A percentile compares a stretch with the other conserved stretches of the same genome.
Conservation (phyloP, 2,888 invertebrate genomes). For the Trisateles emortualis region DNA sequence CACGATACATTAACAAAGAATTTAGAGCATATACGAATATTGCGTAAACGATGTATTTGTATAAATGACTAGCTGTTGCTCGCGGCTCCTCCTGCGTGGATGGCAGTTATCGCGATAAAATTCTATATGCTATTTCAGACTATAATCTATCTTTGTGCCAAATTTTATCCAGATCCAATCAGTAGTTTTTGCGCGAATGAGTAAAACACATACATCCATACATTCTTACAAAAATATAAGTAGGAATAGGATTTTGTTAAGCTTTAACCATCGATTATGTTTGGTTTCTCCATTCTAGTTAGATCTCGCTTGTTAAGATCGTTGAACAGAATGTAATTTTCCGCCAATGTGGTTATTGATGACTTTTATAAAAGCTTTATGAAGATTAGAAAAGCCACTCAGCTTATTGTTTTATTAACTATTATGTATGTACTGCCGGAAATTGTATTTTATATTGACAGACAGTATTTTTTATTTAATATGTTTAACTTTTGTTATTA, state of each 20-base stretch:
- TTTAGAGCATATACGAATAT: neutral
- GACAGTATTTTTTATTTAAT: too few species aligned
- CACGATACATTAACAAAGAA: neutral
- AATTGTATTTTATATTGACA: too few species aligned
- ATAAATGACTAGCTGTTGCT: neutral
- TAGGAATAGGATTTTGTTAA: neutral
- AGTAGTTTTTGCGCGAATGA: too few species aligned
- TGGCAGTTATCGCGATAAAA: too few species aligned
- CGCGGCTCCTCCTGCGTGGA: too few species aligned
- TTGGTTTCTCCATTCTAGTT: neutral
- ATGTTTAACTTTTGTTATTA: too few species aligned
- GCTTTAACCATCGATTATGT: neutral
- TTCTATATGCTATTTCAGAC: too few species aligned
- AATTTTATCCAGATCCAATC: too few species aligned
- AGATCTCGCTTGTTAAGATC: neutral
- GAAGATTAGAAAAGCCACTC: slow-evolving; percentile 5
- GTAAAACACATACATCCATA: too few species aligned
- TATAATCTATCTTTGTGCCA: too few species aligned
- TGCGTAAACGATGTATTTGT: neutral
- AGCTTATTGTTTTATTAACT: slow-evolving; percentile 6
- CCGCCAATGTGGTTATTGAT: slow-evolving; percentile 3
- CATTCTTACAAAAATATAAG: too few species aligned
- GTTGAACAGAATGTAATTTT: neutral
- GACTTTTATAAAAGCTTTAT: slow-evolving; percentile 2
- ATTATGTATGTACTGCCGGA: too few species aligned